phyloP scores from a whole-genome alignment of 2,888 invertebrate genomes.

The Zeuzera pyrina region DNA sequence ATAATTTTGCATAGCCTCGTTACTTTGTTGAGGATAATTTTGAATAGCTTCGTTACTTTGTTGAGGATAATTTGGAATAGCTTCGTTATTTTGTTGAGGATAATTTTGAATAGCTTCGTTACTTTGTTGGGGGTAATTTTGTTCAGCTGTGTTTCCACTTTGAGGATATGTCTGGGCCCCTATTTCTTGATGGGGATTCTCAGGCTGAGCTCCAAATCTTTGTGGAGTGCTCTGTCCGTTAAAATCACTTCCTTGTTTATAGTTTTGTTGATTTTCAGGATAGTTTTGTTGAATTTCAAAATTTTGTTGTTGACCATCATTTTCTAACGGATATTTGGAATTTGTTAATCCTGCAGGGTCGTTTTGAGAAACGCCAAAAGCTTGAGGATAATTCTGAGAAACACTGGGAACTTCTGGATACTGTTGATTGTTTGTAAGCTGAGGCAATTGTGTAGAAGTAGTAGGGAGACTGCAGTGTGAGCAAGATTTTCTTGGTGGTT shows the following conservation, averaged over 20 bases:
- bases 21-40: slow-evolving; percentile 4
- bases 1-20: slow-evolving; percentile 6
- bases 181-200: not conserved
- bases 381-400: slow-evolving; percentile 14
- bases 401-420: slow-evolving; percentile 13
- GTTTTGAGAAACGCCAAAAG: slow-evolving; percentile 1
- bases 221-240: too few relatives aligned
- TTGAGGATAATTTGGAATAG: slow-evolving; percentile 14
- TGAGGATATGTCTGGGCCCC: slow-evolving; percentile 8
- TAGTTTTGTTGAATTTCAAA: too few relatives aligned
- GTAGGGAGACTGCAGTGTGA: slow-evolving; percentile 74
- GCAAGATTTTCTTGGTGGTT: slow-evolving; percentile 64
- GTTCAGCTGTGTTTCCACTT: slow-evolving; percentile 6
- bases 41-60: slow-evolving; percentile 4
- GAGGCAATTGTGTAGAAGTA: slow-evolving; percentile 46
- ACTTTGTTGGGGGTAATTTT: slow-evolving; percentile 6
- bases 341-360: not conserved
- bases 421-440: slow-evolving; percentile 14
- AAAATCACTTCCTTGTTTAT: too few relatives aligned
- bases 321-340: too few relatives aligned
- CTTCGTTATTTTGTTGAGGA: slow-evolving; percentile 7
- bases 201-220: too few relatives aligned
- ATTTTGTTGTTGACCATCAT: too few relatives aligned
- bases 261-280: too few relatives aligned
- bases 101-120: slow-evolving; percentile 4